Evolutionary conservation across 2,113 vertebrate genomes (phyloP), one percentile per base, ranked within the genome.

Genomic region (Prunella himalayana): DNA sequence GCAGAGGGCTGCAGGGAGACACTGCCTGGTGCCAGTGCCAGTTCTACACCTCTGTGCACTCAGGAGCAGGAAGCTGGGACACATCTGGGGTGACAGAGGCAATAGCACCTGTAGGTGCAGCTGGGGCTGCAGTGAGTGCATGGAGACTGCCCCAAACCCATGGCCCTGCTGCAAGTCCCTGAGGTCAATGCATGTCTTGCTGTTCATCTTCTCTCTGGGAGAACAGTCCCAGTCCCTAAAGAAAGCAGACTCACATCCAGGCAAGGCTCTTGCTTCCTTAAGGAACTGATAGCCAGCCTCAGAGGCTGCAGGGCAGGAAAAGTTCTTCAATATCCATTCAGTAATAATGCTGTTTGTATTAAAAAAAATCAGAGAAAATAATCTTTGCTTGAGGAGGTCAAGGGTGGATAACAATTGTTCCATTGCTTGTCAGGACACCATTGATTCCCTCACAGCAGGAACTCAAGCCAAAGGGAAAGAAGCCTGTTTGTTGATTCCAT

Each of bases 201-300:
- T 37, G 15, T 22, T 57, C 12, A 2, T 28, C 63, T 71, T 28
- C 19, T 80, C 30, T 35, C 33, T 10, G 3, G 17, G 35, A 50
- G 27, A 39, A 1, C 47, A 51, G 20, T 5, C 14, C 25, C 47
- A 23, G 35, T 3, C 44, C 68, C 35, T 42, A 10, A 13, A 9
- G 44, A 64, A 53, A 13, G 35, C 4, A 9, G 11, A 45, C 8
- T 31, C 35, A 31, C 8, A 45, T 6, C 18, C 56, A 37, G n/a
- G 39, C n/a, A 53, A 20, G 37, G 42, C 7, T 73, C 14, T 47
- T 9, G 1, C n/a, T 73, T 64, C n/a, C 33, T 82, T 12, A 20
- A 0, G 6, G 60, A 56, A 9, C 11, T 9, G n/a, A 63, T 27
- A n/a, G 13, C 21, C 1, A 0, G 27, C 19, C 51, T 70, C 61